Base-by-base conservation (phyloP, 2,888 invertebrate genomes). In the Sphecodes monilicornis region DNA sequence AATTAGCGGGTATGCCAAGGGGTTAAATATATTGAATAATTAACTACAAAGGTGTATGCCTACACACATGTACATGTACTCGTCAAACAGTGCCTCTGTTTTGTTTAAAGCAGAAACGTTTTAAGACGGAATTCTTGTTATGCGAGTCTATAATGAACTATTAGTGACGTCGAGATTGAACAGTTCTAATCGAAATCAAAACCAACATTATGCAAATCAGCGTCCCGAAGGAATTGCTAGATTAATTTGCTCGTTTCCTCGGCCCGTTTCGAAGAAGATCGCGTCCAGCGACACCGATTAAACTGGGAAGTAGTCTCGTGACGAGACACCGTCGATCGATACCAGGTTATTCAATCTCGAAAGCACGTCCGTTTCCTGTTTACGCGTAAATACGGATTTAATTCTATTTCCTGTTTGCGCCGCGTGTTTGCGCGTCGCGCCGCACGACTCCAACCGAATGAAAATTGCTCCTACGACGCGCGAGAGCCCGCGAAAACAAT, bases 301-400 rank as follows among this genome's bases (percentile, higher is more conserved):
- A n/a, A 54, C 41, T 4, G 16, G 32, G 64, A 71, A 32, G 72
- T 66, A 46, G 29, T 66, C 57, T 26, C 72, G 43, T 18, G 54
- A 39, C 13, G 18, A 77, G 74, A 75, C 76, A 54, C 64, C 74
- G 39, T 43, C 82, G 79, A 83, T 90, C 88, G 85, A 82, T 86
- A 82, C 50, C 85, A 71, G 82, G 90, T 79, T 36, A 89, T 91
- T 91, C 93, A 91, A 93, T 92, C 92, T 90, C 86, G 87, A 86
- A 89, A 84, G 86, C 86, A 80, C 89, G 87, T 87, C 89, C 85
- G 86, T 80, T 90, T 88, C 84, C 89, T 91, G 91, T 92, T 92
- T 92, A 88, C 89, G 80, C 82, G 87, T 90, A 90, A 93, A 92
- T 90, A 91, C 90, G 84, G 91, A 92, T 92, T 92, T 90, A 91